These are phyloP conservation scores for Drosophila bipectinata DNA, from an alignment of 1,140 invertebrate genomes.

Conservation along the genomic window DNA sequence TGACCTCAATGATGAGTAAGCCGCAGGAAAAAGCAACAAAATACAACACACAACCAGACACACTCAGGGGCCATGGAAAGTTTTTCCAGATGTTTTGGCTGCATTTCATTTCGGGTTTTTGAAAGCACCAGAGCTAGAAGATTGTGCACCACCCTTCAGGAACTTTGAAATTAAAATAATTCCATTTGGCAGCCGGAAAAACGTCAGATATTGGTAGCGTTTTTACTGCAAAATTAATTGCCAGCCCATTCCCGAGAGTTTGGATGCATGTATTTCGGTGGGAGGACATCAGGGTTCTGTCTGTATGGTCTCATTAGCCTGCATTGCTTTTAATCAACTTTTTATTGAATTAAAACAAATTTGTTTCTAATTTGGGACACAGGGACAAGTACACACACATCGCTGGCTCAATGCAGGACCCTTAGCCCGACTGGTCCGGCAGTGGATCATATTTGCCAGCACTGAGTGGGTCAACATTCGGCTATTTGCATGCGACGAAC, in stretches of 20 bases:
- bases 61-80: conserved; percentile 15
- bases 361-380: conserved; percentile 67
- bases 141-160: neutral
- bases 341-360: conserved; percentile 74
- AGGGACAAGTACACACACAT: conserved; percentile 15
- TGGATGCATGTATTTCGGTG: neutral
- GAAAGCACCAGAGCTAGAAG: neutral
- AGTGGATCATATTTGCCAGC: conserved; percentile 49
- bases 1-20: conserved; percentile 47
- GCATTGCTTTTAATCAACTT: conserved; percentile 66
- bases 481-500: conserved; percentile 42
- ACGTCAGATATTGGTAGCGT: conserved; percentile 23
- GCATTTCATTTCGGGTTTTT: conserved; percentile 34
- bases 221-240: conserved; percentile 23
- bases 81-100: conserved; percentile 53
- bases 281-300: neutral
- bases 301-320: conserved; percentile 44
- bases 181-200: conserved; percentile 10
- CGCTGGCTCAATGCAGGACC: conserved; percentile 10
- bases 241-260: neutral
- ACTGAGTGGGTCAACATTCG: conserved; percentile 23
- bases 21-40: conserved; percentile 34
- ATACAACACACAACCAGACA: conserved; percentile 17
- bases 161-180: conserved; percentile 48
- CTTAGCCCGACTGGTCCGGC: conserved; percentile 26